These are phyloP conservation scores for Dasyornis broadbenti DNA, from an alignment of 2,113 vertebrate genomes.

Conservation along the genomic window DNA sequence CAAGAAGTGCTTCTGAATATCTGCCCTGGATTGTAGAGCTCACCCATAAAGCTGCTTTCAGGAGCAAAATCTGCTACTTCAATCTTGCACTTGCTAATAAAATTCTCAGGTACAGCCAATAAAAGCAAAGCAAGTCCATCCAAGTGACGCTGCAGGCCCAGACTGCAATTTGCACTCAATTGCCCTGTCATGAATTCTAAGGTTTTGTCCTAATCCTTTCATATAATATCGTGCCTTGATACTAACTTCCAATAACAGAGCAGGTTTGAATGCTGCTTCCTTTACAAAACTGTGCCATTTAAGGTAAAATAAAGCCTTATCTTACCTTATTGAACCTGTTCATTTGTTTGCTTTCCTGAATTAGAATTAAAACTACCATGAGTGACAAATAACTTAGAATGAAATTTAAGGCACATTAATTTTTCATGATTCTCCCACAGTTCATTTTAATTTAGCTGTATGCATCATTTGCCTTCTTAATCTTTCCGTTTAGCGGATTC, in stretches of 20 bases:
- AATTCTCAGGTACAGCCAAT: not conserved
- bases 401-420: constrained; percentile 28
- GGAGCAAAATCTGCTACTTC: not conserved
- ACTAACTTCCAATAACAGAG: not conserved
- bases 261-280: not conserved
- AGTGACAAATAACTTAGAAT: not conserved
- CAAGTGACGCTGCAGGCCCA: not conserved
- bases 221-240: not conserved
- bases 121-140: constrained; percentile 15
- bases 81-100: not conserved
- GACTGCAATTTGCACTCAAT: not conserved
- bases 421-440: constrained; percentile 17
- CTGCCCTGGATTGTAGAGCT: not conserved
- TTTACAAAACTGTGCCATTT: not conserved
- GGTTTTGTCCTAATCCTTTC: not conserved
- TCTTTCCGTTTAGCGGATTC: constrained; percentile 27
- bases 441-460: constrained; percentile 14
- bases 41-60: not conserved
- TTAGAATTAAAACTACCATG: not conserved
- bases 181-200: not conserved
- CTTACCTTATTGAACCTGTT: not conserved
- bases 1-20: not conserved
- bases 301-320: not conserved
- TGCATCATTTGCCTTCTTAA: constrained; percentile 6
- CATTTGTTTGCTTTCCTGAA: not conserved